Conservation (phyloP, 2,888 invertebrate genomes). For the Nipponacmea schrenckii region DNA sequence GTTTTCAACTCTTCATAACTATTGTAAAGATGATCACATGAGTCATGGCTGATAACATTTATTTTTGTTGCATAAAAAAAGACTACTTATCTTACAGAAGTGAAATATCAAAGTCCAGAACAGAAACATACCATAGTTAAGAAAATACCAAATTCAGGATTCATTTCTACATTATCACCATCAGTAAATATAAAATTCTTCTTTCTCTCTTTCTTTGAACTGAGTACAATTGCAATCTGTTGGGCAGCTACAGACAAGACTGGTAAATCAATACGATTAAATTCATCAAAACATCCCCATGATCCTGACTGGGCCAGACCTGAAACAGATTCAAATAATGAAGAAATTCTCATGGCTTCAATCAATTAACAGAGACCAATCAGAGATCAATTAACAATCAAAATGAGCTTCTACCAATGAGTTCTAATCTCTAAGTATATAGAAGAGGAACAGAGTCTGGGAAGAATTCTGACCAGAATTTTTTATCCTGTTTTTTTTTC, state of each 20-base stretch:
- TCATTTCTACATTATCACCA: conserved; percentile 91
- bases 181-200: conserved; percentile 93
- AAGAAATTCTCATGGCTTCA: background rate
- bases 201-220: conserved; percentile 92
- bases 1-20: no score
- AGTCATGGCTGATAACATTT: no score
- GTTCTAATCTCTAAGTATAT: background rate
- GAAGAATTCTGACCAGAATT: no score
- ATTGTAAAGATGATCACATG: no score
- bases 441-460: background rate
- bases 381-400: no score
- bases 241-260: conserved; percentile 95
- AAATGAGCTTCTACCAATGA: no score
- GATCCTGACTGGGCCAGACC: conserved; percentile 69
- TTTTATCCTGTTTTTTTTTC: no score
- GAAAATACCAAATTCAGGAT: conserved; percentile 95
- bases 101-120: no score
- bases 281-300: conserved; percentile 70
- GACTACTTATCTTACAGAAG: no score
- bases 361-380: no score
- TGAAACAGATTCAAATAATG: conserved; percentile 26
- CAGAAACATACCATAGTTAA: conserved; percentile 85
- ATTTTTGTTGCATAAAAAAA: no score
- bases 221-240: conserved; percentile 88
- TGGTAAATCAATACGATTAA: conserved; percentile 83